Evolutionary conservation across 2,113 vertebrate genomes (phyloP).

Genomic region (Scortum barcoo): DNA sequence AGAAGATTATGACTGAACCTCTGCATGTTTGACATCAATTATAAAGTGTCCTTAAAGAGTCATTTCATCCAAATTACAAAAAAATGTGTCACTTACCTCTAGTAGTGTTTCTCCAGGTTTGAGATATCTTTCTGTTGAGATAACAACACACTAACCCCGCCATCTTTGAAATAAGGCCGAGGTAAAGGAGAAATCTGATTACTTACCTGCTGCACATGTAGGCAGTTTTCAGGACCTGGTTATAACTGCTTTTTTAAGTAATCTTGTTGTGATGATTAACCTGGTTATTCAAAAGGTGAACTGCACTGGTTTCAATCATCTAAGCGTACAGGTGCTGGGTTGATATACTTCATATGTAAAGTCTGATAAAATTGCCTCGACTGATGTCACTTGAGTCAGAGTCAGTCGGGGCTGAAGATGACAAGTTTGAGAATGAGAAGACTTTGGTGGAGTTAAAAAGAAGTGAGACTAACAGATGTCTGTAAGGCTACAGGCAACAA

Average conservation of each 20-base stretch:
- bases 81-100: not conserved
- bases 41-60: not conserved
- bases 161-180: not conserved
- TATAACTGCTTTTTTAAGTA: not conserved
- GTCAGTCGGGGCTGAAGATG: too few species aligned
- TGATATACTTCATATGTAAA: not conserved
- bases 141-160: not conserved
- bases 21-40: not conserved
- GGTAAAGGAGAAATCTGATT: not conserved
- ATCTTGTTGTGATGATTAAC: not conserved
- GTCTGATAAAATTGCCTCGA: not conserved
- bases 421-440: too few species aligned
- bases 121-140: not conserved
- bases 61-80: not conserved
- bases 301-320: too few species aligned
- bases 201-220: not conserved
- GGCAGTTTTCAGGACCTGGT: not conserved
- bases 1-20: not conserved
- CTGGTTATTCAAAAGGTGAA: not conserved
- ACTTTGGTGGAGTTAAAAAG: too few species aligned
- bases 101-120: not conserved
- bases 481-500: too few species aligned
- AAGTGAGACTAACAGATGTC: too few species aligned
- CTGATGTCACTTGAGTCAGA: too few species aligned
- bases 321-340: not conserved